Base-by-base conservation (phyloP, 1,140 invertebrate genomes). In the Plectrocnemia conspersa region DNA sequence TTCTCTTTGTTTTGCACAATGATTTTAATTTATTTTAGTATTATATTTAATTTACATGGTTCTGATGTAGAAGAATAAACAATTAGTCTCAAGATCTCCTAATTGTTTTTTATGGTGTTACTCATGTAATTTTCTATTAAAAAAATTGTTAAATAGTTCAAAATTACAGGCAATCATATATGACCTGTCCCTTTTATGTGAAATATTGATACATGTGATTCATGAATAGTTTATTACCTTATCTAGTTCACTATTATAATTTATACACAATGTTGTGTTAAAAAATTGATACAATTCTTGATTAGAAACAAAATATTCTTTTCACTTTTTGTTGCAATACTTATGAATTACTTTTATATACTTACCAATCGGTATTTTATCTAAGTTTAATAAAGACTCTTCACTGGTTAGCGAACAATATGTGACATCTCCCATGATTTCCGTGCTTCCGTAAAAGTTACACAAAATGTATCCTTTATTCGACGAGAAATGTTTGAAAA, bases 401-500 rank as follows among this genome's bases (percentile, higher is more conserved):
- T 52, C 13, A 6, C 65, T 66, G 1, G 57, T 66, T 9, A 85
- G 70, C 1, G 77, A 61, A 45, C 83, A 78, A 62, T 79, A 88
- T 0, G 86, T 88, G 2, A 90, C 86, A 64, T 91, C 88, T 0
- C 84, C 87, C 85, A 88, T 88, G 9, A 89, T 81, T 69, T 94
- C 91, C 0, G 91, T 93, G 56, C 89, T 91, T 0, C 91, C 91
- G 62, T 93, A 94, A 66, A 92, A 92, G 65, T 94, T 94, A 40
- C 84, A 88, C 6, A 93, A 66, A 11, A 77, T 73, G 52, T 83
- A 80, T 0, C 73, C 68, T 2, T 75, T 72, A 46, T 75, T 68
- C 49, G 76, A 72, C 3, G 71, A 64, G 53, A 91, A 91, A 53
- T 79, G 77, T 18, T 75, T 66, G 65, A 88, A 90, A 70, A 91